Conservation (phyloP, 2,888 invertebrate genomes). For the Myopa testacea region DNA sequence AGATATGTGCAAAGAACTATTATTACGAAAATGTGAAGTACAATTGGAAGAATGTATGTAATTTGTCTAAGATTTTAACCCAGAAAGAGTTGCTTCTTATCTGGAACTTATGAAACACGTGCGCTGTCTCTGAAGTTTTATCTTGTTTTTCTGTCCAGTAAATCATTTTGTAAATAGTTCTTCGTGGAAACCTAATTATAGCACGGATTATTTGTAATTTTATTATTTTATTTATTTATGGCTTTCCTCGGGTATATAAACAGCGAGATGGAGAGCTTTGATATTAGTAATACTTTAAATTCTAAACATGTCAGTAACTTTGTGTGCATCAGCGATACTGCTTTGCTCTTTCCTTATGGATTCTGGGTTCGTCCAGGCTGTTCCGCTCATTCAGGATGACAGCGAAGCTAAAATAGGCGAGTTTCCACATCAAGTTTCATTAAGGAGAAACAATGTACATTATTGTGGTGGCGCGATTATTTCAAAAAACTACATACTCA, state of each 20-base stretch:
- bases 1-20: too few species aligned
- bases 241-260: background rate
- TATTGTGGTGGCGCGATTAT: slow-evolving; percentile 3
- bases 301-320: slow-evolving; percentile 4
- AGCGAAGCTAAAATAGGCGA: background rate
- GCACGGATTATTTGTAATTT: too few species aligned
- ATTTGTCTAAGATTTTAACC: too few species aligned
- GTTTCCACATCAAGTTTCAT: background rate
- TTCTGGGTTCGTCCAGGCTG: background rate
- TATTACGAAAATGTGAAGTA: too few species aligned
- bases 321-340: slow-evolving; percentile 7
- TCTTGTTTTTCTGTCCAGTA: too few species aligned
- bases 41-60: too few species aligned
- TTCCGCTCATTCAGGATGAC: background rate
- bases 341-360: background rate
- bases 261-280: background rate
- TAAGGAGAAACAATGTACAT: background rate
- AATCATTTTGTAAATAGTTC: too few species aligned
- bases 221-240: too few species aligned
- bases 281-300: background rate
- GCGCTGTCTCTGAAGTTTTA: too few species aligned
- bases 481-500: background rate
- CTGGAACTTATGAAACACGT: too few species aligned
- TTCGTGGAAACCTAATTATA: too few species aligned
- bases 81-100: too few species aligned